Percentiles rank a stretch among this genome's conserved stretches.
Conservation (phyloP, 1,140 invertebrate species). For the Ceratina japonica region DNA sequence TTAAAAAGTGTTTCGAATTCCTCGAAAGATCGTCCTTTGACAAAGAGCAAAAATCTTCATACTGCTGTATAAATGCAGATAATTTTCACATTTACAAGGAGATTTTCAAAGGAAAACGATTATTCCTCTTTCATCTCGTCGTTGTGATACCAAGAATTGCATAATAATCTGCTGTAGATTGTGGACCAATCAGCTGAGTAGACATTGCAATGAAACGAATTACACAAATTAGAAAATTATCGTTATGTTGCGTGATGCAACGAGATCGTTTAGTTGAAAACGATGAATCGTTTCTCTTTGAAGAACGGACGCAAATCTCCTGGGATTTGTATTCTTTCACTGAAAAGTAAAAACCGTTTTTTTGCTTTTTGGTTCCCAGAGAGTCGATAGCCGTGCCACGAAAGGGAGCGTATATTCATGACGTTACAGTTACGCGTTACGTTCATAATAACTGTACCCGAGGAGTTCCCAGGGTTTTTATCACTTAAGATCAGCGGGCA, state of each 20-base stretch:
- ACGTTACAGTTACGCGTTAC: conserved; percentile 61
- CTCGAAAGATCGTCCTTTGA: too few relatives aligned
- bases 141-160: too few relatives aligned
- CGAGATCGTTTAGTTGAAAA: background rate
- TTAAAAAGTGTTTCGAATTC: too few relatives aligned
- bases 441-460: conserved; percentile 61
- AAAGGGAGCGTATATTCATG: conserved; percentile 44
- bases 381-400: conserved; percentile 17
- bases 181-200: too few relatives aligned
- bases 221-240: background rate
- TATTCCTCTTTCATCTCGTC: too few relatives aligned
- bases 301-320: background rate
- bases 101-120: too few relatives aligned
- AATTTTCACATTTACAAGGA: background rate
- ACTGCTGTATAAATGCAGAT: background rate
- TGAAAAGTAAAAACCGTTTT: background rate
- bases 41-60: background rate
- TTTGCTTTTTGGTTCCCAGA: background rate
- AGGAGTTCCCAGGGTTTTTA: conserved; percentile 60
- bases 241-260: background rate
- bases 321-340: background rate
- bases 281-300: background rate
- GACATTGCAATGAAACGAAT: background rate
- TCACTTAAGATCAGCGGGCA: conserved; percentile 43
- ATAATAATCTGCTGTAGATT: too few relatives aligned